Evolutionary conservation across 2,113 vertebrate genomes (phyloP).

Genomic region (Poecile atricapillus): DNA sequence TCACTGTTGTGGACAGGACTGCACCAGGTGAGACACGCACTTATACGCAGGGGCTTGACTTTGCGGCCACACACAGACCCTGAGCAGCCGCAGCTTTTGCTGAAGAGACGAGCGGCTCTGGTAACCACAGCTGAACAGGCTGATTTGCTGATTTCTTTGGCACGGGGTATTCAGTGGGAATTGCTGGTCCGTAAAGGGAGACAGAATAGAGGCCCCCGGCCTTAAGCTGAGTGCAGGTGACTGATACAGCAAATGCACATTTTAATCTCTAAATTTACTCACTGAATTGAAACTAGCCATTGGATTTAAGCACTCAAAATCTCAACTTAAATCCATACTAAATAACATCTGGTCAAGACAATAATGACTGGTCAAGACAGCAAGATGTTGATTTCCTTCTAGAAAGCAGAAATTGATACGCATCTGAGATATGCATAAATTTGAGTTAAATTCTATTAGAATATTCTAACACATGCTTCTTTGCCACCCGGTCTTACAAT

Average conservation of each 20-base stretch:
- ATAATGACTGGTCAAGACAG: not conserved
- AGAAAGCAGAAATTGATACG: not conserved
- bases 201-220: not conserved
- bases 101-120: not conserved
- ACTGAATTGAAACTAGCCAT: not conserved
- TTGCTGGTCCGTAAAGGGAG: not conserved
- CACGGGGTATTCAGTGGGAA: not conserved
- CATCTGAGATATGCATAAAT: not conserved
- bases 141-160: not conserved
- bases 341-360: not conserved
- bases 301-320: not conserved
- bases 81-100: not conserved
- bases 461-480: not conserved
- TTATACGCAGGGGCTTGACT: too few relatives aligned
- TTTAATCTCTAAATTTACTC: not conserved
- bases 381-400: not conserved
- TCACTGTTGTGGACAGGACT: not conserved
- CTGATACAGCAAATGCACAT: not conserved
- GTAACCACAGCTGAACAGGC: not conserved
- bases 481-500: not conserved
- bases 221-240: not conserved
- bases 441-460: not conserved
- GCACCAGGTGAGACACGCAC: accelerated
- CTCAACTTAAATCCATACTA: not conserved
- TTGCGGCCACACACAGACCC: not conserved